A percentile compares a stretch with the other conserved stretches of the same genome.
These are phyloP conservation scores for Semaprochilodus insignis DNA, from an alignment of 2,797 vertebrate species.

Conservation along the genomic window DNA sequence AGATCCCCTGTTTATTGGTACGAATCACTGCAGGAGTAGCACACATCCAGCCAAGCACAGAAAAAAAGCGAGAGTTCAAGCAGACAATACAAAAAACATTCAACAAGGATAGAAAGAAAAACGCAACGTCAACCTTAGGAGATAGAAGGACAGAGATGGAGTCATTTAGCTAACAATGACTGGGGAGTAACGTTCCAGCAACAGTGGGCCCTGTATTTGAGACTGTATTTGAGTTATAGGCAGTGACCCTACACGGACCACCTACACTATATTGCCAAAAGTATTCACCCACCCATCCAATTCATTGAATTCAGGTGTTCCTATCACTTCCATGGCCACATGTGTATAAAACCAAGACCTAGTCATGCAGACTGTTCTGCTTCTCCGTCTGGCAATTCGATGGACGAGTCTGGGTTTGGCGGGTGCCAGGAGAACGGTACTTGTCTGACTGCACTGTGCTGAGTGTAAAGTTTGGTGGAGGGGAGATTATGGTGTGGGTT, in stretches of 20 bases:
- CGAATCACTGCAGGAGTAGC: slow-evolving; percentile 86
- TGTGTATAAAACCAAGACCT: no score
- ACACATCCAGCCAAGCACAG: slow-evolving; percentile 90
- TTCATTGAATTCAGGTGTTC: no score
- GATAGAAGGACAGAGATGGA: background rate
- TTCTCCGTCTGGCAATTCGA: no score
- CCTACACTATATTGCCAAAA: no score
- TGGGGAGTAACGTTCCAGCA: background rate
- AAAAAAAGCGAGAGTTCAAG: slow-evolving; percentile 85
- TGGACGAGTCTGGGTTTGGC: no score
- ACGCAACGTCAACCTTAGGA: background rate
- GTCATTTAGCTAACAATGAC: background rate
- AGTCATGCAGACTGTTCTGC: no score
- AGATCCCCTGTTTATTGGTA: slow-evolving; percentile 81
- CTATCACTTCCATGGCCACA: no score
- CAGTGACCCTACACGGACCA: background rate
- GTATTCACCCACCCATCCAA: no score
- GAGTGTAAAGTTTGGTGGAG: no score
- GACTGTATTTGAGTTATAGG: background rate
- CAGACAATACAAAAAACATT: slow-evolving; percentile 67
- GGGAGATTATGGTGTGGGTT: no score
- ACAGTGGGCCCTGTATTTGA: background rate
- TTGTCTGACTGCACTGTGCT: no score
- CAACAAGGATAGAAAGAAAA: slow-evolving; percentile 8
- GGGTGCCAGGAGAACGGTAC: no score